A percentile compares a stretch with the other conserved stretches of the same genome.
Evolutionary conservation across 1,140 invertebrate species (phyloP).

Genomic region (Cotesia typhae): DNA sequence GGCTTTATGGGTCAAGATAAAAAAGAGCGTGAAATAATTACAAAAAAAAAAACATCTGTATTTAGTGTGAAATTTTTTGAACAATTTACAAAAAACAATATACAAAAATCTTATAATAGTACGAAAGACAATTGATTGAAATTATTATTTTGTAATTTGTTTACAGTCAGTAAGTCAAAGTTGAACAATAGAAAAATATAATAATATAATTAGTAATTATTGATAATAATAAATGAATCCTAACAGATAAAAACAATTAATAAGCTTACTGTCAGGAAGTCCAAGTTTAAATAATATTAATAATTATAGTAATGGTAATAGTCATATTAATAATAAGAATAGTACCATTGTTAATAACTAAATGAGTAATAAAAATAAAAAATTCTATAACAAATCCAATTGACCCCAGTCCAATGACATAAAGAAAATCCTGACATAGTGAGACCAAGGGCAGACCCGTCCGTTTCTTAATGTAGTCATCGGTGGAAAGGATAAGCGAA

Average conservation of each 20-base stretch:
- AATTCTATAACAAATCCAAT: background rate
- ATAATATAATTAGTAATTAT: too few species aligned
- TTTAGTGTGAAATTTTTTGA: slow-evolving; percentile 15
- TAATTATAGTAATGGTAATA: background rate
- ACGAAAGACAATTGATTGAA: background rate
- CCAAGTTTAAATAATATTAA: background rate
- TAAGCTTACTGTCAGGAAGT: too few species aligned
- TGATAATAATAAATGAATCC: too few species aligned
- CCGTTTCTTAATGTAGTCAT: slow-evolving; percentile 2
- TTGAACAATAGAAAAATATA: too few species aligned
- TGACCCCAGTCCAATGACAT: slow-evolving; percentile 3
- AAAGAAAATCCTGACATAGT: slow-evolving; percentile 10
- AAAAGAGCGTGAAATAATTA: slow-evolving; percentile 9
- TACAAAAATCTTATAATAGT: slow-evolving; percentile 4
- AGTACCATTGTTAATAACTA: background rate
- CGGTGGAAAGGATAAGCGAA: slow-evolving; percentile 6
- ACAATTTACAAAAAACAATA: slow-evolving; percentile 17
- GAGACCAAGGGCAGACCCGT: background rate
- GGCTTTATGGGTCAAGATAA: background rate
- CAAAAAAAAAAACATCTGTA: slow-evolving; percentile 18
- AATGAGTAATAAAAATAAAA: background rate
- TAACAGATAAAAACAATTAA: too few species aligned
- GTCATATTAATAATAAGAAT: background rate
- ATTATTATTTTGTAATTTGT: background rate
- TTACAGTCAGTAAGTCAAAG: too few species aligned